Conservation (phyloP, 2,888 invertebrate genomes). For the Parasteatoda lunata region DNA sequence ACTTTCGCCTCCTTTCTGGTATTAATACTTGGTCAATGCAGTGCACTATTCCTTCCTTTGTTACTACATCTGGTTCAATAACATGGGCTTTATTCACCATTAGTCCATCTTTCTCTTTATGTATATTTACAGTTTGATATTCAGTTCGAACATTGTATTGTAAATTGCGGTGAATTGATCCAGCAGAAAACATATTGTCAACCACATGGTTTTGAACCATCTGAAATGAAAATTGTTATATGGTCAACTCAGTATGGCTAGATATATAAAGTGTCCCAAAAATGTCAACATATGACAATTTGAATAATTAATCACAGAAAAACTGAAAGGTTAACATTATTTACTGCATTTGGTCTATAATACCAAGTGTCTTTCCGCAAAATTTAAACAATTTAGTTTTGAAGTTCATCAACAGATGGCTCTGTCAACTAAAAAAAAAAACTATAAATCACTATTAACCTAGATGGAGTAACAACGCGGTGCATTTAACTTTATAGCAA, state of each 20-base stretch:
- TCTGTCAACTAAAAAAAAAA: no score
- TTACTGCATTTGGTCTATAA: no score
- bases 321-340: no score
- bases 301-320: no score
- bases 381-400: no score
- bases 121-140: conserved; percentile 74
- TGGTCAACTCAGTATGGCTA: background rate
- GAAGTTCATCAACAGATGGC: no score
- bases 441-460: no score
- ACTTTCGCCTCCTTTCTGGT: conserved; percentile 72
- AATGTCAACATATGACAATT: no score
- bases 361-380: no score
- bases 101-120: conserved; percentile 73
- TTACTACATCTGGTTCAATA: conserved; percentile 74
- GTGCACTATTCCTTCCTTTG: conserved; percentile 76
- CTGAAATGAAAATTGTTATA: conserved; percentile 70
- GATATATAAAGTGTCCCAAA: background rate
- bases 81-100: conserved; percentile 75
- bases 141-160: conserved; percentile 74
- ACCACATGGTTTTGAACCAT: conserved; percentile 76
- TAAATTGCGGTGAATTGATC: conserved; percentile 73
- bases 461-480: no score
- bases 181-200: conserved; percentile 75
- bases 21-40: conserved; percentile 75
- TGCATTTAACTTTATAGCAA: no score